Base-by-base conservation (phyloP, 2,888 invertebrate genomes). In the Stenodera caucasica region DNA sequence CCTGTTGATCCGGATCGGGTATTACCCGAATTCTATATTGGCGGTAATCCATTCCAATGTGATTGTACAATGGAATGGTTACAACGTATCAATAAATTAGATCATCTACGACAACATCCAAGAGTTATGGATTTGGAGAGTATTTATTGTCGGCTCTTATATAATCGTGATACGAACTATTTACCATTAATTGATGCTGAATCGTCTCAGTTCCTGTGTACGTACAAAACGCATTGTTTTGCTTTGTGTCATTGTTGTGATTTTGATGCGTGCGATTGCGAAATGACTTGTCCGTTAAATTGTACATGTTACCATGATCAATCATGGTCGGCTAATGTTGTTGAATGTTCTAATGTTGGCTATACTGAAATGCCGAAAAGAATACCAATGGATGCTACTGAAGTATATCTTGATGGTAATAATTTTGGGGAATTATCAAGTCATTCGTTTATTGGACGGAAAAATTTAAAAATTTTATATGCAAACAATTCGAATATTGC, bases 41-140 rank as follows among this genome's bases (percentile, higher is more conserved):
- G 91, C 52, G 90, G 90, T 67, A 95, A 95, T 81, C 92, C 93
- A 57, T 89, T 92, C 76, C 87, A 90, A 73, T 95, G 95, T 81
- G 92, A 93, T 80, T 94, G 94, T 77, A 90, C 91, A 63, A 92
- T 94, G 92, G 92, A 92, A 77, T 95, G 94, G 94, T 80, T 94
- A 69, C 92, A 92, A 81, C 88, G 90, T 79, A 89, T 91, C 70
- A 91, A 91, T 78, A 84, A 85, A 67, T 87, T 87, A 69, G 89
- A 89, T 76, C 85, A 90, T 75, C 87, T 88, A 60, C 84, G 91
- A 72, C 91, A 90, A 54, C 91, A 92, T 77, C 92, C 94, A 7
- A 86, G 88, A 75, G 84, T 94, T 69, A 89, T 90, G 83, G 94
- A 94, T 81, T 83, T 92, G 74, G 90, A 91, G 70, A 89, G 89